Base-by-base conservation (phyloP, 2,113 vertebrate species). In the Bambusicola thoracicus region DNA sequence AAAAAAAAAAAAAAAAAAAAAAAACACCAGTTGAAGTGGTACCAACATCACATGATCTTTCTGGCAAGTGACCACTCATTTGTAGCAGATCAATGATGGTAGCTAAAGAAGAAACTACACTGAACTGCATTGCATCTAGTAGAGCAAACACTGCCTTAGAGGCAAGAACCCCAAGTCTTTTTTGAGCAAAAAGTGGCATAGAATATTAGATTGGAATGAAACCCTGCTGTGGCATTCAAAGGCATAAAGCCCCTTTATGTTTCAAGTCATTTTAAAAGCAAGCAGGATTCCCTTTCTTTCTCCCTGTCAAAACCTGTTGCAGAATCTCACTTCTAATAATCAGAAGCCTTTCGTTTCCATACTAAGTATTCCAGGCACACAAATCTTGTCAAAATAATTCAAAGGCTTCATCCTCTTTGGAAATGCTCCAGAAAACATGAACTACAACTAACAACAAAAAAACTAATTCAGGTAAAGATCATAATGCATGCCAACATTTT, bases 81-180 rank as follows among this genome's bases (percentile, higher is more conserved):
- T 65, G 44, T 48, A 85, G 75, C 53, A 58, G 13, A 29, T 44
- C 36, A 82, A 82, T 2, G 6, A 73, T 20, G 59, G n/a, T 12
- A 87, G 38, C 44, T 58, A 73, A 76, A 63, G 58, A 95, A 92
- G 41, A 17, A 89, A 73, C 43, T 12, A 89, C 89, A 82, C 82
- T 51, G 24, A 79, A 51, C 58, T 34, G 30, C 15, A 44, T 13
- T 13, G 55, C 43, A 20, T 16, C 27, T 70, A 51, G 48, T 30
- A 38, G 24, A 51, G 68, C 53, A 87, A 87, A 85, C 13, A 6
- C 2, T 85, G 36, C 55, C 85, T 80, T 80, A 51, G 59, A 89
- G 25, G 29, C 27, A 77, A 69, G 46, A 95, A 61, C 5, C 7
- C 49, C 9, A 46, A 68, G n/a, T 9, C 8, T 40, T 55, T 75